Conservation (phyloP, 1,140 invertebrate species). For the Lutraria rhynchaena region DNA sequence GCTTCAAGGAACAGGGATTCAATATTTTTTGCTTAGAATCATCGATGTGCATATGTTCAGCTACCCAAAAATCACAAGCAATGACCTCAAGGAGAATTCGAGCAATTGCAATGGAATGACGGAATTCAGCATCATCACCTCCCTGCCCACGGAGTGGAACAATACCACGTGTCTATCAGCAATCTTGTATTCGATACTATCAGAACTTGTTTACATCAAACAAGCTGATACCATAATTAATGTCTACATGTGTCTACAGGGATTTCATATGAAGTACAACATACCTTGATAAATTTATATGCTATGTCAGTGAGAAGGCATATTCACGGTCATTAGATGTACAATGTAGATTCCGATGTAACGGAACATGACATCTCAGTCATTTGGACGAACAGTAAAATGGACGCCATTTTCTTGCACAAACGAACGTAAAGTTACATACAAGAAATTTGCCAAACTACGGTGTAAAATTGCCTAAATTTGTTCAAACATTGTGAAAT, state of each 20-base stretch:
- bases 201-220: constrained; percentile 57
- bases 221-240: constrained; percentile 51
- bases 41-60: neutral
- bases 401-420: constrained; percentile 9
- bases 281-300: constrained; percentile 49
- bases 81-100: neutral
- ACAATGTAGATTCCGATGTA: constrained; percentile 43
- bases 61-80: neutral
- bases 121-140: constrained; percentile 22
- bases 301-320: constrained; percentile 40
- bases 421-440: too few species aligned
- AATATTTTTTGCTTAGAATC: too few species aligned
- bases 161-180: constrained; percentile 56
- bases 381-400: constrained; percentile 17
- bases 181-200: constrained; percentile 43
- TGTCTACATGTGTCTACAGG: constrained; percentile 57
- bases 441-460: too few species aligned
- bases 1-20: too few species aligned
- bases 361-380: constrained; percentile 44
- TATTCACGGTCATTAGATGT: constrained; percentile 54
- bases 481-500: too few species aligned
- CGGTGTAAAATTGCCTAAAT: too few species aligned
- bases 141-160: constrained; percentile 15
- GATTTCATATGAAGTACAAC: constrained; percentile 36
- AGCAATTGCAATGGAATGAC: constrained; percentile 4